These are phyloP conservation scores for Ophioninae sp. DNA, from an alignment of 2,888 invertebrate genomes.

Conservation along the genomic window DNA sequence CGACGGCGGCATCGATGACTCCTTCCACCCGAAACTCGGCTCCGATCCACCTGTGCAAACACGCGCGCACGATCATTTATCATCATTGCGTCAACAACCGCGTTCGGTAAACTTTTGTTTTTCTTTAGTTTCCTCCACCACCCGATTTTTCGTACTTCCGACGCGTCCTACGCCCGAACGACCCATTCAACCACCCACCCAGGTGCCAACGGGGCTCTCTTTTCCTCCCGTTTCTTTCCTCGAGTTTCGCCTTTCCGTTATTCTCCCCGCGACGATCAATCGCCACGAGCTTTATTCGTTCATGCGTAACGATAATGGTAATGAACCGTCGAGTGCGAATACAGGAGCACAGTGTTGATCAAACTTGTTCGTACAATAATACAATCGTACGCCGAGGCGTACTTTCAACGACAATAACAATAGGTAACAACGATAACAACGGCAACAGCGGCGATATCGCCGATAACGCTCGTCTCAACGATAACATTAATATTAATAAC, in stretches of 20 bases:
- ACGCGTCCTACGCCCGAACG: not conserved
- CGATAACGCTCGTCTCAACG: not conserved
- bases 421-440: not conserved
- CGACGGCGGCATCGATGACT: conserved; percentile 80
- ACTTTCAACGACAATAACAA: conserved; percentile 3
- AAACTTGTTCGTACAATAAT: conserved; percentile 51
- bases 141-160: no score
- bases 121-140: no score
- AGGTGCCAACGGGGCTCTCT: not conserved
- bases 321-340: conserved; percentile 45
- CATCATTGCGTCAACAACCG: conserved; percentile 22
- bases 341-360: conserved; percentile 49
- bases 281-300: conserved; percentile 55
- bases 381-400: conserved; percentile 8
- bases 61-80: conserved; percentile 56
- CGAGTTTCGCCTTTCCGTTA: not conserved
- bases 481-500: not conserved
- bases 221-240: not conserved
- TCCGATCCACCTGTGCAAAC: conserved; percentile 76
- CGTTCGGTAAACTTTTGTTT: no score
- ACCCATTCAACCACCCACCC: no score
- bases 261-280: conserved; percentile 46
- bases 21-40: conserved; percentile 79
- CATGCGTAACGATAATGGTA: not conserved
- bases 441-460: not conserved